Evolutionary conservation across 2,888 invertebrate genomes (phyloP).

Genomic region (Leucoma salicis): DNA sequence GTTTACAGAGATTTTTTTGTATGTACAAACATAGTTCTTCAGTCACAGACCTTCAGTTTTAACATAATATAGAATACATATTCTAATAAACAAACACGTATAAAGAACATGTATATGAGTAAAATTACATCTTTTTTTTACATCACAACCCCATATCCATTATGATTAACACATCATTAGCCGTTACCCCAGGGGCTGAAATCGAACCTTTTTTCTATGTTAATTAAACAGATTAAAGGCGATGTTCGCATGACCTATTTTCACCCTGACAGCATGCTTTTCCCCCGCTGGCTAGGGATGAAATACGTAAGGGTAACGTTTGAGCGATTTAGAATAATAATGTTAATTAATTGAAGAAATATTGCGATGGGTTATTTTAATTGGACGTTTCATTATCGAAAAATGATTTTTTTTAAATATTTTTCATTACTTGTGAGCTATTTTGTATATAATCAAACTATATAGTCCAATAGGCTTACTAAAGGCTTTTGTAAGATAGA

Average conservation of each 20-base stretch:
- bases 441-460: no score
- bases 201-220: slow-evolving; percentile 73
- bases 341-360: slow-evolving; percentile 72
- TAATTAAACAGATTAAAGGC: slow-evolving; percentile 77
- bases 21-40: no score
- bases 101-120: no score
- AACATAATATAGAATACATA: no score
- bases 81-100: no score
- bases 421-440: no score
- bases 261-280: slow-evolving; percentile 57
- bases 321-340: slow-evolving; percentile 72
- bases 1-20: no score
- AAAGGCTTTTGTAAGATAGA: no score
- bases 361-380: slow-evolving; percentile 52
- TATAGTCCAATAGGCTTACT: no score
- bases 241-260: slow-evolving; percentile 73
- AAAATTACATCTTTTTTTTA: no score
- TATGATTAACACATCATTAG: slow-evolving; percentile 72
- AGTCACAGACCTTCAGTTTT: no score
- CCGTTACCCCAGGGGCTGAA: slow-evolving; percentile 50
- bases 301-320: slow-evolving; percentile 38
- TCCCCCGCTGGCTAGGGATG: slow-evolving; percentile 40
- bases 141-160: not conserved
- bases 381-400: slow-evolving; percentile 41
- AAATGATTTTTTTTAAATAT: no score